These are phyloP conservation scores for Microctonus aethiopoides DNA, from an alignment of 2,888 invertebrate genomes.

Conservation along the genomic window DNA sequence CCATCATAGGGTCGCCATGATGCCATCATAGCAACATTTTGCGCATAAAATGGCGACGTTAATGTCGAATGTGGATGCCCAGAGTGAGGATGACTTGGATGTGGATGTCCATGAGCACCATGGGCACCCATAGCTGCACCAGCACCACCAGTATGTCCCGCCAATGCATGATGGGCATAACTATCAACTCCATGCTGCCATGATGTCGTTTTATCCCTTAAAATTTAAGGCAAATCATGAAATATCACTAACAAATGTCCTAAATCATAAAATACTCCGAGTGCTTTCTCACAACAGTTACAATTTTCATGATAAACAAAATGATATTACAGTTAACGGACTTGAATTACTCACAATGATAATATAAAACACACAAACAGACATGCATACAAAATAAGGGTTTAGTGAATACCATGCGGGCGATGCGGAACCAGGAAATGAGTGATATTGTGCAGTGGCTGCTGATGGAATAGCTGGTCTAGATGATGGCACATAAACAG, in stretches of 20 bases:
- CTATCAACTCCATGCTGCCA: conserved; percentile 66
- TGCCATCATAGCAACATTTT: conserved; percentile 84
- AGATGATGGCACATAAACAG: conserved; percentile 78
- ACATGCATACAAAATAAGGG: background rate
- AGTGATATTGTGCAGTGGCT: conserved; percentile 68
- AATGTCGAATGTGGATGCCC: conserved; percentile 71
- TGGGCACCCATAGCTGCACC: conserved; percentile 61
- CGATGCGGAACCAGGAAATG: conserved; percentile 63
- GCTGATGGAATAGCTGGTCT: conserved; percentile 71
- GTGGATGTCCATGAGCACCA: conserved; percentile 55
- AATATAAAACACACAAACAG: background rate
- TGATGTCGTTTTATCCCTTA: conserved; percentile 64
- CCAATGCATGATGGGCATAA: conserved; percentile 63
- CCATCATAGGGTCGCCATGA: conserved; percentile 83
- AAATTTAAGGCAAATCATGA: background rate
- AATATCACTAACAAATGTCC: too few relatives aligned
- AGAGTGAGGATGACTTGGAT: conserved; percentile 65
- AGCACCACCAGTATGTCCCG: conserved; percentile 60
- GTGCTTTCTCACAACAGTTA: too few relatives aligned
- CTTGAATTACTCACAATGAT: conserved; percentile 15
- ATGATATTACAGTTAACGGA: background rate
- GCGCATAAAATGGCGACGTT: conserved; percentile 79
- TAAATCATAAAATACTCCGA: too few relatives aligned
- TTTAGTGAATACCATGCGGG: conserved; percentile 58
- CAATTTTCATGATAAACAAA: background rate